Percentiles rank a stretch among this genome's conserved stretches.
Evolutionary conservation across 2,797 vertebrate genomes (phyloP).

Genomic region (Cheirogaleus major): DNA sequence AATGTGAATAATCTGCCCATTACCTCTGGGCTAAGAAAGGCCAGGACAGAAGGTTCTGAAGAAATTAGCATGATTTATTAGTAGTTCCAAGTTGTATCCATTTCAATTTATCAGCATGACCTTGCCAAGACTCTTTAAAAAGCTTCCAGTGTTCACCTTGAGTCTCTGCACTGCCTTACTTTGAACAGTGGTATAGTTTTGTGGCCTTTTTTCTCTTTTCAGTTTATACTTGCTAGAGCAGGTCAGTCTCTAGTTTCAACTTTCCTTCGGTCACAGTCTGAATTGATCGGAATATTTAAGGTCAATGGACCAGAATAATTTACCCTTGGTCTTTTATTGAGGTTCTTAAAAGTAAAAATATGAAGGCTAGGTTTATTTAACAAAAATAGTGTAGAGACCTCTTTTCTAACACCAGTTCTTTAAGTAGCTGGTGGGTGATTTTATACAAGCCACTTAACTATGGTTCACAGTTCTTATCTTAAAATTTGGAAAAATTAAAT

Average conservation of each 20-base stretch:
- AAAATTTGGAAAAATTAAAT: not conserved
- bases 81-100: slow-evolving; percentile 68
- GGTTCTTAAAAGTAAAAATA: not conserved
- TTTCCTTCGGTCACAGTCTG: not conserved
- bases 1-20: slow-evolving; percentile 65
- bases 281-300: slow-evolving; percentile 41
- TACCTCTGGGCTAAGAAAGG: slow-evolving; percentile 73
- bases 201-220: not conserved
- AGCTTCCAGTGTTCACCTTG: slow-evolving; percentile 66
- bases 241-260: slow-evolving; percentile 29
- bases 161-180: slow-evolving; percentile 27
- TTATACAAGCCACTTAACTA: not conserved
- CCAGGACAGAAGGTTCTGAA: slow-evolving; percentile 60
- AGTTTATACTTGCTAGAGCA: not conserved
- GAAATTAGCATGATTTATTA: slow-evolving; percentile 81
- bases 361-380: not conserved
- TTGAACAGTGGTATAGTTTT: slow-evolving; percentile 1
- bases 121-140: slow-evolving; percentile 67
- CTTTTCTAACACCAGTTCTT: not conserved
- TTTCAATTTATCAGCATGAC: slow-evolving; percentile 77
- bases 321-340: slow-evolving; percentile 28
- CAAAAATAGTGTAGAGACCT: not conserved
- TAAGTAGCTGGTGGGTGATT: not conserved
- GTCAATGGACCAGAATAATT: slow-evolving; percentile 44
- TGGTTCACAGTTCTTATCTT: not conserved